Evolutionary conservation across 30 jellyfish, hydroid and myxozoan species (phyloP).

Genomic region (Mastigias papua): DNA sequence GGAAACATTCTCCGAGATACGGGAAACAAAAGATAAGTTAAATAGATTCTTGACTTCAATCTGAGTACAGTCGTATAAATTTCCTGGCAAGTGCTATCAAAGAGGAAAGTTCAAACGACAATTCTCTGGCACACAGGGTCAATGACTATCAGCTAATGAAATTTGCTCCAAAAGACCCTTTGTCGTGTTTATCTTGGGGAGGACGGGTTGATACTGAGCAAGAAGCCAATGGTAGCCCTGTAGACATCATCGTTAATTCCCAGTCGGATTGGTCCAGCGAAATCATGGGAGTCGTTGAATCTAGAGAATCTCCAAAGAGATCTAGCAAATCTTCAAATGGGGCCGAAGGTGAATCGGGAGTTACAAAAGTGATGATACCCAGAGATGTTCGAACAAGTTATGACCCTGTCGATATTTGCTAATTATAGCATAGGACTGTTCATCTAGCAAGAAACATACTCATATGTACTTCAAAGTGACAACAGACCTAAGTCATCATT

Average conservation of each 20-base stretch:
- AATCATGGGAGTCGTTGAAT: conserved; percentile 31
- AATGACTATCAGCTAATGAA: conserved; percentile 14
- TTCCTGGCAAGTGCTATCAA: conserved; percentile 81
- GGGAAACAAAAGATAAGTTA: conserved; percentile 66
- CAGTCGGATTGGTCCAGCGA: conserved; percentile 60
- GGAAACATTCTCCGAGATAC: conserved; percentile 44
- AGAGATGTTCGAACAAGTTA: neutral
- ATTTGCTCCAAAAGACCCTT: conserved; percentile 39
- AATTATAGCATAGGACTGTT: neutral
- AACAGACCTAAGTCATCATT: neutral
- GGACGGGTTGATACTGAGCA: conserved; percentile 38
- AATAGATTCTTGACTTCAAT: conserved; percentile 81
- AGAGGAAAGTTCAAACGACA: conserved; percentile 75
- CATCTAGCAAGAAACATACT: conserved; percentile 9
- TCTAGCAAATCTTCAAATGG: neutral
- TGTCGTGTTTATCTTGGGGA: conserved; percentile 41
- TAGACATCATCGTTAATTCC: conserved; percentile 7
- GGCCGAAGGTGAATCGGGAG: neutral
- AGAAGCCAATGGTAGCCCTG: conserved; percentile 2
- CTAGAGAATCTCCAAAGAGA: conserved; percentile 14
- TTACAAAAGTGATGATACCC: conserved; percentile 1
- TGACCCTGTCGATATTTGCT: conserved; percentile 17
- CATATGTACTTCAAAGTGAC: neutral
- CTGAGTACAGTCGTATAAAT: conserved; percentile 81
- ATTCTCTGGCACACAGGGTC: neutral